phyloP scores from a whole-genome alignment of 2,888 invertebrate species.

The Liodrosophila aerea region DNA sequence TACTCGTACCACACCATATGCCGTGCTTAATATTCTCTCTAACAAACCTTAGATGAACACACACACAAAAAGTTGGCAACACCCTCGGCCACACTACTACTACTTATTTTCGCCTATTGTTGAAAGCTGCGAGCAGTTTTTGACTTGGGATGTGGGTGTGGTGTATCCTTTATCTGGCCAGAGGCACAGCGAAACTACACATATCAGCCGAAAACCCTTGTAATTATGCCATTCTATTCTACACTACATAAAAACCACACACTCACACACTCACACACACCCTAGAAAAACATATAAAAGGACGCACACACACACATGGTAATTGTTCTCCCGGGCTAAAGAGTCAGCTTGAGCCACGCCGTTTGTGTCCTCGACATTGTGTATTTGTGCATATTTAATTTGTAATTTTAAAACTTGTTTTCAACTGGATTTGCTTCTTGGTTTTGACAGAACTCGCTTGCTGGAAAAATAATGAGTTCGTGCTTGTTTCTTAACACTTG shows the following conservation, averaged over 20 bases:
- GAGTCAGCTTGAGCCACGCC: constrained; percentile 28
- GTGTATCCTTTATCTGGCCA: constrained; percentile 18
- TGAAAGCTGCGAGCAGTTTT: constrained; percentile 38
- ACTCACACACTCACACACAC: constrained; percentile 14
- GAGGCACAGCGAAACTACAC: constrained; percentile 32
- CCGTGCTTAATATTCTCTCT: constrained; percentile 6
- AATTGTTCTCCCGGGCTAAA: constrained; percentile 50
- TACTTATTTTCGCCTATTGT: constrained; percentile 44
- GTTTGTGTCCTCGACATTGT: constrained; percentile 26
- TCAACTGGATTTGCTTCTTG: constrained; percentile 57
- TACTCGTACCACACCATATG: no score
- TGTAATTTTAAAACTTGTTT: constrained; percentile 73
- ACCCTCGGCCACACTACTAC: constrained; percentile 5
- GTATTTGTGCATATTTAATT: constrained; percentile 79
- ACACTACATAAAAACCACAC: constrained; percentile 34
- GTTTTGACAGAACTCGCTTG: constrained; percentile 46
- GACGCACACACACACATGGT: constrained; percentile 23
- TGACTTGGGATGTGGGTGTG: constrained; percentile 31
- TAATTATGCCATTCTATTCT: constrained; percentile 25
- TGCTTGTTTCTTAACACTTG: not conserved
- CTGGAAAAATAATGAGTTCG: constrained; percentile 51
- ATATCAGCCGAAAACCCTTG: constrained; percentile 35
- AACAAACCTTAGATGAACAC: constrained; percentile 13
- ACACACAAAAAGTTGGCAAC: constrained; percentile 25
- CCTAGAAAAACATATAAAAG: constrained; percentile 4